A percentile compares a stretch with the other conserved stretches of the same genome.
phyloP scores from a whole-genome alignment of 1,140 invertebrate species.

The Pseudomyrmex sp. region DNA sequence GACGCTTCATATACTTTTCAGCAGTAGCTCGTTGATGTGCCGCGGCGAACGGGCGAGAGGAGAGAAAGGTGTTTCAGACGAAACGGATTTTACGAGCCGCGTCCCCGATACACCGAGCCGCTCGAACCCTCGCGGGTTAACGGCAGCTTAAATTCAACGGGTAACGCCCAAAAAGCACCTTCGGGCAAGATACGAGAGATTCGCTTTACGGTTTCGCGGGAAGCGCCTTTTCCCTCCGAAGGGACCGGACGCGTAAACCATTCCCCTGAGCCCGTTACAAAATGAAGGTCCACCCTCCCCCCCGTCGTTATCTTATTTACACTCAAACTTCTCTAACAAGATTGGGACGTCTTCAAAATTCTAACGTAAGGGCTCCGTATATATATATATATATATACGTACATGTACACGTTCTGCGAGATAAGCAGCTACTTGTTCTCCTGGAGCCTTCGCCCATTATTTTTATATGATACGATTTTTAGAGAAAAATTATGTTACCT shows the following conservation, averaged over 20 bases:
- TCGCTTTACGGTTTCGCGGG: slow-evolving; percentile 67
- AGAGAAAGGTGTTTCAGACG: slow-evolving; percentile 48
- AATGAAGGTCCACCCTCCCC: slow-evolving; percentile 44
- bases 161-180: slow-evolving; percentile 65
- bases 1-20: slow-evolving; percentile 58
- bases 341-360: slow-evolving; percentile 39
- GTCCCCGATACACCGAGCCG: slow-evolving; percentile 35
- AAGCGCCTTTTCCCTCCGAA: slow-evolving; percentile 63
- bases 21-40: slow-evolving; percentile 27
- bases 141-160: slow-evolving; percentile 67
- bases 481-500: too few species aligned
- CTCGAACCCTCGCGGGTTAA: slow-evolving; percentile 65
- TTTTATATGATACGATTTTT: neutral
- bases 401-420: neutral
- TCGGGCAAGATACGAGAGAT: slow-evolving; percentile 61
- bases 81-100: slow-evolving; percentile 72
- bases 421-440: neutral
- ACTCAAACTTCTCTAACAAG: slow-evolving; percentile 27
- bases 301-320: slow-evolving; percentile 57
- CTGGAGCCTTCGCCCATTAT: neutral
- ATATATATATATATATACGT: neutral
- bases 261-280: slow-evolving; percentile 61
- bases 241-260: slow-evolving; percentile 60
- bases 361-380: neutral
- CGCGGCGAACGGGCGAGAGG: neutral